Base-by-base conservation (phyloP, 2,797 vertebrate genomes). In the Uromys caudimaculatus region DNA sequence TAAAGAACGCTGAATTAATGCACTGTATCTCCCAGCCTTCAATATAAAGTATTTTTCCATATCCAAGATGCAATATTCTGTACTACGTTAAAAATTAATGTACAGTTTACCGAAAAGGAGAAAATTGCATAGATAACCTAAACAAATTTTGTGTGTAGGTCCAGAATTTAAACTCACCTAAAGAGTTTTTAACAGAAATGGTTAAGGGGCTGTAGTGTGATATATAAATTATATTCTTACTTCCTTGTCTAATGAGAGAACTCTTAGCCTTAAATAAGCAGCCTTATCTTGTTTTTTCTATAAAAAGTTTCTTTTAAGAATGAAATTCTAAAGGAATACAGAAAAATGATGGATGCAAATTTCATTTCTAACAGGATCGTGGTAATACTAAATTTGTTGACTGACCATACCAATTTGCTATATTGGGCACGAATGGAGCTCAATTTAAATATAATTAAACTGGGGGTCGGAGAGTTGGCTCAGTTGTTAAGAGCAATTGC, bases 1-100 rank as follows among this genome's bases (percentile, higher is more conserved):
- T 99, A 98, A 99, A 99, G 98, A 98, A 98, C 98, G 98, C 97
- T 98, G 99, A 99, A 99, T 99, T 98, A 99, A 99, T 98, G 98
- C 97, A 98, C 98, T 98, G 60, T 98, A 98, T 98, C 98, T 98
- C 98, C 97, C 97, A 98, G 98, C 97, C 97, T 96, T 98, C 98
- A 98, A 97, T 98, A 98, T 91, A 98, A 98, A 98, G 97, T 98
- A 98, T 98, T 98, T 98, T 98, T 97, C 98, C 97, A 75, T 98
- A 97, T 98, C 98, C 96, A 98, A 98, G 98, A 98, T 78, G 9
- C 97, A 71, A 71, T 98, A 97, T 97, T 98, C 98, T 98, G 98
- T 98, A 97, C 98, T 98, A 97, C 98, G 98, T 99, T 99, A 99
- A 99, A 99, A 98, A 98, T 98, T 98, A 98, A 98, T 98, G 97